phyloP scores from a whole-genome alignment of 2,888 invertebrate genomes.

The Ophion costatus region DNA sequence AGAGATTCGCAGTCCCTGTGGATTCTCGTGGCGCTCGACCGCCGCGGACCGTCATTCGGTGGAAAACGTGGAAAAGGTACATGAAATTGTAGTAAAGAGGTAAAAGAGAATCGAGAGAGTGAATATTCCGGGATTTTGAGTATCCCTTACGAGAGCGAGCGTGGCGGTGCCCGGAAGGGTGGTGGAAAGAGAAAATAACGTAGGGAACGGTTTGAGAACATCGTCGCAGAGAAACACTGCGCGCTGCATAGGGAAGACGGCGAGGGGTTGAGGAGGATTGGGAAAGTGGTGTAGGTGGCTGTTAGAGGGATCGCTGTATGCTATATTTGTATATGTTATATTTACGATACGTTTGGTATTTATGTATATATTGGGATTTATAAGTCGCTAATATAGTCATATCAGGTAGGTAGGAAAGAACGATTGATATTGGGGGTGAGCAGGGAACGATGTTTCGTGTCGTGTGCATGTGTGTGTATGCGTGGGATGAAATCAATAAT shows the following conservation, averaged over 20 bases:
- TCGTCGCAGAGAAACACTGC: constrained; percentile 49
- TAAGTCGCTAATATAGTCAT: constrained; percentile 37
- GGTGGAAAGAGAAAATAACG: constrained; percentile 26
- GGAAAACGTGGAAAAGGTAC: not conserved
- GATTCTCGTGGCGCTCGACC: not conserved
- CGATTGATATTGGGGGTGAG: constrained; percentile 53
- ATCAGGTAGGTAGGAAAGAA: constrained; percentile 47
- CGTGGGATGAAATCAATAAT: constrained; percentile 80
- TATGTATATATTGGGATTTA: constrained; percentile 15
- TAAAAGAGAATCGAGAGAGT: constrained; percentile 4
- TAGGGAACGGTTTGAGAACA: not conserved
- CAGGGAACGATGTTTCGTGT: constrained; percentile 57
- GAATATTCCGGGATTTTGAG: constrained; percentile 4
- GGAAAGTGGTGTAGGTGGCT: constrained; percentile 56
- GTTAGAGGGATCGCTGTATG: constrained; percentile 36
- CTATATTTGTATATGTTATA: constrained; percentile 12
- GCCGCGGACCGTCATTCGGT: not conserved
- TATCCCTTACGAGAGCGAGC: constrained; percentile 35
- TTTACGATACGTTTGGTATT: constrained; percentile 38
- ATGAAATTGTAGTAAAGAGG: not conserved
- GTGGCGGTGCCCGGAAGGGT: not conserved
- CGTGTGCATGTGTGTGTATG: constrained; percentile 56
- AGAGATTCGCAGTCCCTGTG: constrained; percentile 23
- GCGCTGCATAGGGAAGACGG: constrained; percentile 29
- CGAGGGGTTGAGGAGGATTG: constrained; percentile 13